phyloP scores from a whole-genome alignment of 2,888 invertebrate species.

The Cerastoderma edule region DNA sequence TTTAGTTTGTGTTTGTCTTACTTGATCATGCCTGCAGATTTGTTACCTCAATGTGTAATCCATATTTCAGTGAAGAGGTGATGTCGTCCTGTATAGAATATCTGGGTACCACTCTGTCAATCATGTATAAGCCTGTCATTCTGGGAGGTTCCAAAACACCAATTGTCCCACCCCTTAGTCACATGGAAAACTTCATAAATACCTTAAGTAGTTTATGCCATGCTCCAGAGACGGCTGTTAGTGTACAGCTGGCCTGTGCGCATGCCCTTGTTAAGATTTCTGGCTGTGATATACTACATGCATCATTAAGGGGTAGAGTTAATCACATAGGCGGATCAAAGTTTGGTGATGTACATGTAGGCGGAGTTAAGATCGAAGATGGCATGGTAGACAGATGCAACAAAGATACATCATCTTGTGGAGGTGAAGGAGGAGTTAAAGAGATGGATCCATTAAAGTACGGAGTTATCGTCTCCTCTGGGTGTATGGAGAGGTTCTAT shows the following conservation, averaged over 20 bases:
- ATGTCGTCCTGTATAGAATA: conserved; percentile 14
- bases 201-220: background rate
- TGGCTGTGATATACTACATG: background rate
- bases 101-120: conserved; percentile 4
- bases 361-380: background rate
- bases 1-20: too few species aligned
- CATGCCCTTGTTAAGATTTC: conserved; percentile 30
- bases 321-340: background rate
- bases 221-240: conserved; percentile 8
- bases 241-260: conserved; percentile 66
- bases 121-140: background rate
- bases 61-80: conserved; percentile 17
- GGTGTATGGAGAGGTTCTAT: background rate
- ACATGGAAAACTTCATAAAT: conserved; percentile 3
- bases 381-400: too few species aligned
- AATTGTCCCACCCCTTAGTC: background rate
- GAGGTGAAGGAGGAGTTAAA: background rate
- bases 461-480: background rate
- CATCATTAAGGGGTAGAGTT: background rate
- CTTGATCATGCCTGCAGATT: too few species aligned
- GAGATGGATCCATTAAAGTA: background rate
- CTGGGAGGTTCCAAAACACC: background rate
- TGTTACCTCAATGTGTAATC: too few species aligned
- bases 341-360: background rate
- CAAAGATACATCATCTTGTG: background rate